Evolutionary conservation across 2,113 vertebrate genomes (phyloP).

Genomic region (Morone saxatilis): DNA sequence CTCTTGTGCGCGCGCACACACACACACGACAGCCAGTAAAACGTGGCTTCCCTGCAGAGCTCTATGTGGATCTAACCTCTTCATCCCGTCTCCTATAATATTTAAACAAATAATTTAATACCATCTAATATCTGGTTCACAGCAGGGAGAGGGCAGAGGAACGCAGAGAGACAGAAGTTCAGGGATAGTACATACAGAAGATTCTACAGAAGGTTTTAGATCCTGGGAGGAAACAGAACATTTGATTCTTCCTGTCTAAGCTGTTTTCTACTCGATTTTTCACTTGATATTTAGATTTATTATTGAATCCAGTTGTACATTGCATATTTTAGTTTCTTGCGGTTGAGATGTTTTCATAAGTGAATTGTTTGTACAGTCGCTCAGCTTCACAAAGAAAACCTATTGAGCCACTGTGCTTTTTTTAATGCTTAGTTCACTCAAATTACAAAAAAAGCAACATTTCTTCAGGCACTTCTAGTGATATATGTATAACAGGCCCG

Average conservation of each 20-base stretch:
- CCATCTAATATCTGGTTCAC: slow-evolving; percentile 43
- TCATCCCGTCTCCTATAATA: slow-evolving; percentile 38
- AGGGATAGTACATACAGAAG: background rate
- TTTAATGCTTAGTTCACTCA: background rate
- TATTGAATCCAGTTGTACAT: background rate
- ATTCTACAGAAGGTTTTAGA: background rate
- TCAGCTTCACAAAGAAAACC: background rate
- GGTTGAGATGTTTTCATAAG: background rate
- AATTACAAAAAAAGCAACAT: background rate
- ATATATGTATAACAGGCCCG: too few relatives aligned
- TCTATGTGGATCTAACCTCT: slow-evolving; percentile 65
- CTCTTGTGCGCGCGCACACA: background rate
- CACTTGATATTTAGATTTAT: background rate
- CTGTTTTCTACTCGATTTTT: background rate
- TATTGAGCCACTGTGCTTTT: background rate
- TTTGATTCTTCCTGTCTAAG: background rate
- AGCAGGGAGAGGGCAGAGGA: slow-evolving; percentile 20
- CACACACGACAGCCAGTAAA: slow-evolving; percentile 13
- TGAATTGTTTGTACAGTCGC: background rate
- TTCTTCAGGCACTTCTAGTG: too few relatives aligned
- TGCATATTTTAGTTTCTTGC: background rate
- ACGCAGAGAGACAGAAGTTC: background rate
- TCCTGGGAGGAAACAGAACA: background rate
- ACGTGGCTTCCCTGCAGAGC: slow-evolving; percentile 61
- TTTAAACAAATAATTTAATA: slow-evolving; percentile 52